Percentiles rank a stretch among this genome's conserved stretches.
These are phyloP conservation scores for Dolichopus griseipennis DNA, from an alignment of 2,888 invertebrate genomes.

Conservation along the genomic window DNA sequence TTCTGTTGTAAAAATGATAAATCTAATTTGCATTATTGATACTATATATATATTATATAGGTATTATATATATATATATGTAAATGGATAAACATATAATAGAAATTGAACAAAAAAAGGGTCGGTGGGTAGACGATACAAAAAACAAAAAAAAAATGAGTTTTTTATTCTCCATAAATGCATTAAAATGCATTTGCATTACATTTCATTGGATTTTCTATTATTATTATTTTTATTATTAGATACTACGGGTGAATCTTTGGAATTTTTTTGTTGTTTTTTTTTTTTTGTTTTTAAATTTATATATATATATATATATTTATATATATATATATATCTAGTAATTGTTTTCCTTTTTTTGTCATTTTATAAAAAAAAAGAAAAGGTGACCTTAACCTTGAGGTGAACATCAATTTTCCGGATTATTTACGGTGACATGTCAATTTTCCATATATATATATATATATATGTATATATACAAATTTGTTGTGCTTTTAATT, in stretches of 20 bases:
- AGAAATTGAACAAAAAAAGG: too few relatives aligned
- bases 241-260: not conserved
- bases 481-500: not conserved
- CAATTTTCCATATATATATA: not conserved
- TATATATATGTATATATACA: not conserved
- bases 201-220: not conserved
- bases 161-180: not conserved
- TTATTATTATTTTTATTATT: not conserved
- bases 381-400: slow-evolving; percentile 4
- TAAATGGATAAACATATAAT: too few relatives aligned
- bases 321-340: too few relatives aligned
- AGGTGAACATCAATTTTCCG: not conserved
- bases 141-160: not conserved
- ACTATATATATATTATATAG: too few relatives aligned
- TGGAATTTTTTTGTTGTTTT: too few relatives aligned
- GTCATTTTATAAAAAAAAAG: too few relatives aligned
- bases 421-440: not conserved
- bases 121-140: too few relatives aligned
- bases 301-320: not conserved
- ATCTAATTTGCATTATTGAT: slow-evolving; percentile 3
- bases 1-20: not conserved
- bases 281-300: too few relatives aligned
- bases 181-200: not conserved
- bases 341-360: too few relatives aligned
- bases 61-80: not conserved